Percentiles rank a stretch among this genome's conserved stretches.
These are phyloP conservation scores for Achatina immaculata DNA, from an alignment of 1,140 invertebrate genomes.

Conservation along the genomic window DNA sequence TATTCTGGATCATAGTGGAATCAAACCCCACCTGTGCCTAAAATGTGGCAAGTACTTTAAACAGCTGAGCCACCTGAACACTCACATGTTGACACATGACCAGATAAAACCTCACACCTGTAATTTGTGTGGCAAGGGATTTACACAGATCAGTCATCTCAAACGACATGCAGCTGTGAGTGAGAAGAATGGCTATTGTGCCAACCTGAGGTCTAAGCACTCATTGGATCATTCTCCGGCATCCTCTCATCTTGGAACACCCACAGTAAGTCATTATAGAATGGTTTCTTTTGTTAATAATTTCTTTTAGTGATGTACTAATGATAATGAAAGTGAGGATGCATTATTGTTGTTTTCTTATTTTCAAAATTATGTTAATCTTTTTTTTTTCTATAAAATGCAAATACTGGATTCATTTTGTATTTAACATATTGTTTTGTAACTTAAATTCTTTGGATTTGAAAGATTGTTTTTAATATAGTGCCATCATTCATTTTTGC, in stretches of 20 bases:
- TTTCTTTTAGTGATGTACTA: neutral
- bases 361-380: neutral
- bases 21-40: slow-evolving; percentile 68
- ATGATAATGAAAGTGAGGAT: too few species aligned
- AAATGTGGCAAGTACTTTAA: slow-evolving; percentile 70
- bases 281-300: neutral
- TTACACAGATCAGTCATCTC: slow-evolving; percentile 62
- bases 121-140: slow-evolving; percentile 64
- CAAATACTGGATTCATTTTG: neutral
- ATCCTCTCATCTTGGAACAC: slow-evolving; percentile 10
- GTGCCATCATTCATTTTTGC: too few species aligned
- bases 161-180: slow-evolving; percentile 39
- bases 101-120: slow-evolving; percentile 68
- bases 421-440: neutral
- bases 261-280: slow-evolving; percentile 26
- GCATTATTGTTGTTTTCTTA: neutral
- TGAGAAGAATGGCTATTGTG: slow-evolving; percentile 40
- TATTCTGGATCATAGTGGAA: slow-evolving; percentile 67
- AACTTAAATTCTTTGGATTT: neutral
- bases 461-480: neutral
- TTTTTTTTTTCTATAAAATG: neutral
- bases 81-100: slow-evolving; percentile 70
- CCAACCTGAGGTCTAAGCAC: slow-evolving; percentile 28
- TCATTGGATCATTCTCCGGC: slow-evolving; percentile 28
- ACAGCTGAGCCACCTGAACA: slow-evolving; percentile 67